Evolutionary conservation across 2,113 vertebrate genomes (phyloP).

Genomic region (Myiozetetes cayanensis): DNA sequence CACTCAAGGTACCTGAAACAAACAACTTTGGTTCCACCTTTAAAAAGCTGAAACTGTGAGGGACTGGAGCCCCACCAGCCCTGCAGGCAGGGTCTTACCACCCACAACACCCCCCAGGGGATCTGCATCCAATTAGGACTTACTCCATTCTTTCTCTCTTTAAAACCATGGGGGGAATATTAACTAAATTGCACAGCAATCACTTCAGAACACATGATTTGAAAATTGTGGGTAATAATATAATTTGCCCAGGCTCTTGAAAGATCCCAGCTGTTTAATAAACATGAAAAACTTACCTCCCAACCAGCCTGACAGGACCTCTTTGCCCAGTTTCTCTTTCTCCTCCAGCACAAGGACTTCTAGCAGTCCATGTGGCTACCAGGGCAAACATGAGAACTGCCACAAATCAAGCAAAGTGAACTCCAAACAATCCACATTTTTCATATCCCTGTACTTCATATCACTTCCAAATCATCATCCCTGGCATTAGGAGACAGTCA

Average conservation of each 20-base stretch:
- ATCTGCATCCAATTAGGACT: neutral
- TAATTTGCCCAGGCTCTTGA: neutral
- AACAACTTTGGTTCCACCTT: neutral
- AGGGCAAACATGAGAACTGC: neutral
- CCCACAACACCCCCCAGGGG: neutral
- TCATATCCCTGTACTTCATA: neutral
- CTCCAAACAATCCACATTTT: neutral
- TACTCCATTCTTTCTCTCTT: neutral
- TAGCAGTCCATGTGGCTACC: neutral
- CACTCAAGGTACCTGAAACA: neutral
- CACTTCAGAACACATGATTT: neutral
- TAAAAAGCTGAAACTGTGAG: neutral
- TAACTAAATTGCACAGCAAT: neutral
- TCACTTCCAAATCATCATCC: neutral
- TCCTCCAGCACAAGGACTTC: rapidly evolving
- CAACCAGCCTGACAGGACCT: neutral
- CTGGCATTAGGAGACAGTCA: neutral
- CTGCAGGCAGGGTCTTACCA: neutral
- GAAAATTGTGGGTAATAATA: neutral
- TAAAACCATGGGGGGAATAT: neutral
- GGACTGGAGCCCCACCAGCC: neutral
- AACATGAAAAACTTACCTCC: neutral
- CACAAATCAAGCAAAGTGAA: neutral
- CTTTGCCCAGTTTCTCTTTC: neutral
- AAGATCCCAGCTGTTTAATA: neutral